Evolutionary conservation across 2,797 vertebrate genomes (phyloP).

Genomic region (Tiaroga cobitis): DNA sequence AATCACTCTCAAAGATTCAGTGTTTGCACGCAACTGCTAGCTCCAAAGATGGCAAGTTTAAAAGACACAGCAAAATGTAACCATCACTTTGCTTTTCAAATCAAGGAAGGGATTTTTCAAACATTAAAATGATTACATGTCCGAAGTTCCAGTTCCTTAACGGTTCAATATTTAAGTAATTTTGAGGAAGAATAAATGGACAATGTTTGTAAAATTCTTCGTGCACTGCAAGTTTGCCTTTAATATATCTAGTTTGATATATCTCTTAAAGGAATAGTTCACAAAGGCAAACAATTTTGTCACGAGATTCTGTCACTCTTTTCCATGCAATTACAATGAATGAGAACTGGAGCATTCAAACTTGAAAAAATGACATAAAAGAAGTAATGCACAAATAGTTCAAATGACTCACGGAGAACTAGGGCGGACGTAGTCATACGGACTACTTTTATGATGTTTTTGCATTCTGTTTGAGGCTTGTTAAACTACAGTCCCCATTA

Average conservation of each 20-base stretch:
- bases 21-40: neutral
- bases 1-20: constrained; percentile 9
- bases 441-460: neutral
- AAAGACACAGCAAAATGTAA: neutral
- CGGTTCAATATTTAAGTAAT: neutral
- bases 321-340: neutral
- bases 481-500: neutral
- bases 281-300: neutral
- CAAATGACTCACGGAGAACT: neutral
- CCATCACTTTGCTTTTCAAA: neutral
- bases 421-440: neutral
- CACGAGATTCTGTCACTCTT: neutral
- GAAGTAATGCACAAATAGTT: neutral
- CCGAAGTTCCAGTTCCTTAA: neutral
- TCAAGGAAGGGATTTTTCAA: neutral
- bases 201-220: neutral
- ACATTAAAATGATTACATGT: neutral
- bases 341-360: neutral
- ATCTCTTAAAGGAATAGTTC: neutral
- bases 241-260: neutral
- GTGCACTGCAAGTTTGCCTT: neutral
- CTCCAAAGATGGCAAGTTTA: neutral
- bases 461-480: neutral
- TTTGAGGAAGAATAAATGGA: neutral
- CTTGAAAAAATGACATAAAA: neutral